phyloP scores from a whole-genome alignment of 2,888 invertebrate genomes.

The Lepidochitona cinerea region DNA sequence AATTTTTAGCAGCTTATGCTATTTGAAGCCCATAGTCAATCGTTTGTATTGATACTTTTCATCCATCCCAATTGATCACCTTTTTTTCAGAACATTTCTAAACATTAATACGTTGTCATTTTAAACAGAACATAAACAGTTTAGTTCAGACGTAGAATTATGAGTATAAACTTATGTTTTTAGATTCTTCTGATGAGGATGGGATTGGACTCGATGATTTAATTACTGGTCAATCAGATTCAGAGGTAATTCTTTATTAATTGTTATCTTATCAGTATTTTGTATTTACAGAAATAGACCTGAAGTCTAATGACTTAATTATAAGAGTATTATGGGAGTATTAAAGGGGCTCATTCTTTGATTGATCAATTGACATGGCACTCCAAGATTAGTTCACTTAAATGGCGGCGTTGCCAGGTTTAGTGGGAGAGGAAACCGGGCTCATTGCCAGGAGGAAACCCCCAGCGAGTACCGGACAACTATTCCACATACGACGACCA shows the following conservation, averaged over 20 bases:
- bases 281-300: no score
- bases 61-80: background rate
- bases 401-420: no score
- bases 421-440: no score
- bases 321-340: no score
- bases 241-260: conserved; percentile 46
- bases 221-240: conserved; percentile 48
- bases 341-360: no score
- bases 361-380: no score
- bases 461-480: no score
- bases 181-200: conserved; percentile 54
- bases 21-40: background rate
- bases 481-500: no score
- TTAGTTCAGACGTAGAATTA: background rate
- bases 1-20: background rate
- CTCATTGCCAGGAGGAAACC: no score
- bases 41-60: background rate
- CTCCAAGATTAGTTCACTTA: no score
- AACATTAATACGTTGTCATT: background rate
- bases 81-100: background rate
- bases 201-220: conserved; percentile 48
- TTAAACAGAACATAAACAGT: background rate
- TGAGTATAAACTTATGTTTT: conserved; percentile 17
- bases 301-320: no score
- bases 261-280: no score